Evolutionary conservation across 1,140 invertebrate species (phyloP), one percentile per base, ranked within the genome.

Genomic region (Pseudomyrmex pallidus): DNA sequence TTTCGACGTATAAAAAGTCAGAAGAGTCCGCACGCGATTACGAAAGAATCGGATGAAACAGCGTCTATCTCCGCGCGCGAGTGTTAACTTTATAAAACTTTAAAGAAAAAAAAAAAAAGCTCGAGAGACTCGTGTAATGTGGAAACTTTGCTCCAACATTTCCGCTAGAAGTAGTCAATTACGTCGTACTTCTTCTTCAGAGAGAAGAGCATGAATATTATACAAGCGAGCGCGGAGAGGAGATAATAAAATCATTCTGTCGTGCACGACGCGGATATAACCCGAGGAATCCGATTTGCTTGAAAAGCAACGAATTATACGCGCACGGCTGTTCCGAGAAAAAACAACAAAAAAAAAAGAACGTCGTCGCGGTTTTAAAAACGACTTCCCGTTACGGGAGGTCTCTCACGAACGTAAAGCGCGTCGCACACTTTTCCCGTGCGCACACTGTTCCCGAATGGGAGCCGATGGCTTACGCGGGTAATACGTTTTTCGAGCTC

Each of bases 401-500:
- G 35, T 35, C 35, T 54, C 46, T 35, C 74, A 8, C 7, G 20
- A 61, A 62, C n/a, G 52, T 54, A 7, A 7, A 25, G 50, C 62
- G 48, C 25, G 25, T 25, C 25, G 25, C 13, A 17, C n/a, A 0
- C 22, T 35, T 50, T 63, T 59, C 35, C 35, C 35, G 5, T 35
- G 0, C 35, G 35, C 1, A 35, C 35, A 35, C 5, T 13, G 20
- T 52, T n/a, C n/a, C n/a, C 61, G 25, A 74, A 68, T 10, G 25
- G 64, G 76, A 56, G 20, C 52, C 63, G 13, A 48, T 64, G 52
- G 35, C 35, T 57, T 57, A 56, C 46, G 17, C 5, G 63, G 20
- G n/a, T 46, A 74, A 74, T 63, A 70, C 44, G 5, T 48, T 48
- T 48, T 48, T 3, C 54, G 20, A 9, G n/a, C 35, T 35, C 35